These are phyloP conservation scores for Cheilinus undulatus DNA, from an alignment of 2,113 vertebrate genomes.

Conservation along the genomic window DNA sequence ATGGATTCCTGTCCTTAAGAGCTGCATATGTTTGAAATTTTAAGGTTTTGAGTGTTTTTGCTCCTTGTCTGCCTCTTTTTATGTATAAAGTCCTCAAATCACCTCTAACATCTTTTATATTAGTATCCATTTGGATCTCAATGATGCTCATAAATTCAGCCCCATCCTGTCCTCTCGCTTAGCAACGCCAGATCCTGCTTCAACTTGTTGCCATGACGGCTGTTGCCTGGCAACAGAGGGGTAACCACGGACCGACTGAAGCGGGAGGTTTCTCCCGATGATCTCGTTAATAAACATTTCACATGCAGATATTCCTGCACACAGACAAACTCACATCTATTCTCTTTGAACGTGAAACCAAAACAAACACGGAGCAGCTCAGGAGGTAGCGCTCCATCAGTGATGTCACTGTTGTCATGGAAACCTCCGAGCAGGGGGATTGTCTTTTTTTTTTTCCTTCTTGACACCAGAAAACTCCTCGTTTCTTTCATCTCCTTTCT, in stretches of 20 bases:
- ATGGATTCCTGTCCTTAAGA: neutral
- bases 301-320: conserved; percentile 14
- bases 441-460: conserved; percentile 41
- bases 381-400: conserved; percentile 36
- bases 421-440: conserved; percentile 77
- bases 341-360: conserved; percentile 22
- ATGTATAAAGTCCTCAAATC: neutral
- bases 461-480: conserved; percentile 54
- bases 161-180: conserved; percentile 50
- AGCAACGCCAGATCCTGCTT: conserved; percentile 68
- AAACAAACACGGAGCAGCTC: conserved; percentile 8
- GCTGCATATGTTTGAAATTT: neutral
- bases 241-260: conserved; percentile 76
- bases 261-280: conserved; percentile 46
- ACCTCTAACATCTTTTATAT: conserved; percentile 12
- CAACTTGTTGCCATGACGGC: conserved; percentile 70
- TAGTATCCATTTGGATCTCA: conserved; percentile 14
- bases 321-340: neutral
- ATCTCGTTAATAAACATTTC: conserved; percentile 47
- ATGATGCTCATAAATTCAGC: conserved; percentile 32
- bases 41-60: neutral
- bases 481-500: conserved; percentile 41
- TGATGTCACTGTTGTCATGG: conserved; percentile 89
- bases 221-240: conserved; percentile 84
- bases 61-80: neutral